Evolutionary conservation across 2,888 invertebrate species (phyloP).

Genomic region (Melangyna quadrimaculata): DNA sequence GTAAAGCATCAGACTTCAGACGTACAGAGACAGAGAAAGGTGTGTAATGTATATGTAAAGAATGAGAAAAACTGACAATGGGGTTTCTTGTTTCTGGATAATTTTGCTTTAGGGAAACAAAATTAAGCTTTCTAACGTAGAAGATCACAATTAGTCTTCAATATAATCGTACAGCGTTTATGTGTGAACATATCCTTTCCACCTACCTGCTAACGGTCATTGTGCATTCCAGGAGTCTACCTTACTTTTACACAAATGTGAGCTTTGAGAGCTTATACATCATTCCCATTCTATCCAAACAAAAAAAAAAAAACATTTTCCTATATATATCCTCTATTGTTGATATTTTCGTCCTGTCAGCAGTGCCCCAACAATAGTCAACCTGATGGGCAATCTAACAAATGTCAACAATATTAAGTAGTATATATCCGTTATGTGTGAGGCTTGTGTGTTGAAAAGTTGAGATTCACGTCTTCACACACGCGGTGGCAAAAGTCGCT

Average conservation of each 20-base stretch:
- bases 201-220: conserved; percentile 4
- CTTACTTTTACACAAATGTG: background rate
- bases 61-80: background rate
- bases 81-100: conserved; percentile 19
- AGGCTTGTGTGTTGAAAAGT: conserved; percentile 44
- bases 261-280: background rate
- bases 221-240: background rate
- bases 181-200: background rate
- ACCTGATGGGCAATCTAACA: conserved; percentile 62
- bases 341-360: conserved; percentile 64
- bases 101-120: conserved; percentile 50
- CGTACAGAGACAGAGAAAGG: background rate
- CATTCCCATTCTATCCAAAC: background rate
- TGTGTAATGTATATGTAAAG: background rate
- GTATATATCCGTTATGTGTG: conserved; percentile 46
- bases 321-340: conserved; percentile 20
- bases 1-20: too few relatives aligned
- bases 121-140: conserved; percentile 57
- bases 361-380: conserved; percentile 51
- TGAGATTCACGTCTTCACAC: conserved; percentile 52
- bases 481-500: conserved; percentile 38
- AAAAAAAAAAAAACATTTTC: background rate
- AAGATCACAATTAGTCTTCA: conserved; percentile 62
- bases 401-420: conserved; percentile 68
- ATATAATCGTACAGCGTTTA: background rate